phyloP scores from a whole-genome alignment of 2,797 vertebrate genomes.

The Netta rufina region DNA sequence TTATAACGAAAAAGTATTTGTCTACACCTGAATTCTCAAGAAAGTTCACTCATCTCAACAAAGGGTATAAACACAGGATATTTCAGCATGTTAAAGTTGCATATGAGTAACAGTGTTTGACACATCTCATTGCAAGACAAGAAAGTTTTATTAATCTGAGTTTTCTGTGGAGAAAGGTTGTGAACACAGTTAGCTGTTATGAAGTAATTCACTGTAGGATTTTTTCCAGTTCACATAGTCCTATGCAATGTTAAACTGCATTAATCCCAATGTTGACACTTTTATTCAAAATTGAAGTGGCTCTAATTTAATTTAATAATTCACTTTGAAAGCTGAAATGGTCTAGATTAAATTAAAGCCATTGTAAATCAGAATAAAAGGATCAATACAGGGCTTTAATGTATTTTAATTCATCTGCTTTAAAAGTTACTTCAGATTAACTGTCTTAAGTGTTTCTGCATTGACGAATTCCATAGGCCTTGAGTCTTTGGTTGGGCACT shows the following conservation, averaged over 20 bases:
- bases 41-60: not conserved
- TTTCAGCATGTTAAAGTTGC: not conserved
- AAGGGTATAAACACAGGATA: not conserved
- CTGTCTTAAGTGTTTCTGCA: not conserved
- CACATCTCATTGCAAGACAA: not conserved
- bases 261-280: not conserved
- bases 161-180: not conserved
- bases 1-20: not conserved
- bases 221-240: not conserved
- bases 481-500: not conserved
- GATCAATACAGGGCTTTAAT: not conserved
- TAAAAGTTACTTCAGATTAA: constrained; percentile 16
- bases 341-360: not conserved
- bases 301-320: not conserved
- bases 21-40: not conserved
- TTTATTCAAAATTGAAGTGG: not conserved
- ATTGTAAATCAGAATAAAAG: constrained; percentile 6
- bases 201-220: not conserved
- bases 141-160: not conserved
- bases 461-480: not conserved
- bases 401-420: constrained; percentile 16
- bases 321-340: constrained; percentile 6
- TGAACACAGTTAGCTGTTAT: not conserved
- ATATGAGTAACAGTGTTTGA: not conserved
- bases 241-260: not conserved